Conservation (phyloP, 1,140 invertebrate genomes). For the Caenorhabditis elegans region WBcel235 BX284602.5:7025501-7026000, state of each 20-base stretch:
- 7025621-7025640: too few species aligned
- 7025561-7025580: too few species aligned
- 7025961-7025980: neutral
- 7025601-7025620: too few species aligned
- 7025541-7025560: too few species aligned
- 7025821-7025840: neutral
- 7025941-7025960: neutral
- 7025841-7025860: neutral
- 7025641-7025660: neutral
- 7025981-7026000: too few species aligned
- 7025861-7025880: neutral
- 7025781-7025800: neutral
- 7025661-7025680: neutral
- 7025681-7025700: neutral
- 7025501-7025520: too few species aligned
- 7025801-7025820: neutral
- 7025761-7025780: neutral
- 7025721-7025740: neutral
- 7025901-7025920: neutral
- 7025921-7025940: neutral
- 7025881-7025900: neutral
- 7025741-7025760: neutral
- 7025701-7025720: slow-evolving; percentile 11
- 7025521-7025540: too few species aligned
- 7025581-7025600: too few species aligned